These are phyloP conservation scores for Beris chalybata DNA, from an alignment of 2,888 invertebrate genomes.

Conservation along the genomic window DNA sequence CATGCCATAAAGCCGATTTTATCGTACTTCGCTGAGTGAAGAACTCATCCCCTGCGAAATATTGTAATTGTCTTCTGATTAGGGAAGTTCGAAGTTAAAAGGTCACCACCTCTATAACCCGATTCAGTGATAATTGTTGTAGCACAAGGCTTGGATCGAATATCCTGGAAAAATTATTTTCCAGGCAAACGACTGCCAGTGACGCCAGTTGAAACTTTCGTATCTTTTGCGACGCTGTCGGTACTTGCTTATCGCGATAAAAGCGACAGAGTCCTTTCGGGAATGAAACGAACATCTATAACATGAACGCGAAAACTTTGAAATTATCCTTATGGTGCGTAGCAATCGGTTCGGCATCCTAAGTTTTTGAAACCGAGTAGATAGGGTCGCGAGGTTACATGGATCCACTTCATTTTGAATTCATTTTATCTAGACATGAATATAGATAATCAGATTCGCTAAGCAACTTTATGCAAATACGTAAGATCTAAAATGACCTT, in stretches of 20 bases:
- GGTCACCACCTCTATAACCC: constrained; percentile 10
- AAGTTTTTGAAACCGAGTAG: neutral
- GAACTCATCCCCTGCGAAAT: no score
- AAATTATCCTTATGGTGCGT: constrained; percentile 22
- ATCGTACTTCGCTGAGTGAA: no score
- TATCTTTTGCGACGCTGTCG: constrained; percentile 27
- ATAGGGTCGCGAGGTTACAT: constrained; percentile 1
- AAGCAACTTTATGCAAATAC: no score
- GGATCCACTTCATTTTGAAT: constrained; percentile 15
- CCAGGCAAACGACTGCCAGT: constrained; percentile 5
- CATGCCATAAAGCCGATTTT: no score
- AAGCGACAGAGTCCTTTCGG: neutral
- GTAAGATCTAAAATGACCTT: no score
- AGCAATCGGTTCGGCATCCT: constrained; percentile 13
- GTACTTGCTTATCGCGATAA: constrained; percentile 24
- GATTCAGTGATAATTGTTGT: no score
- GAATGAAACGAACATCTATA: constrained; percentile 8
- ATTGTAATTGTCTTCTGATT: constrained; percentile 14
- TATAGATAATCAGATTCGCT: neutral
- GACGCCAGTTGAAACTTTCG: constrained; percentile 28
- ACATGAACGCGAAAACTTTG: constrained; percentile 10
- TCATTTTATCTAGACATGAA: constrained; percentile 10
- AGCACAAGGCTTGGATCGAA: no score
- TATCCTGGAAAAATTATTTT: neutral
- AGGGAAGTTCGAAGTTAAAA: constrained; percentile 22